Evolutionary conservation across 2,797 vertebrate genomes (phyloP), one percentile per base, ranked within the genome.

Genomic region (Gobionotothen gibberifrons): DNA sequence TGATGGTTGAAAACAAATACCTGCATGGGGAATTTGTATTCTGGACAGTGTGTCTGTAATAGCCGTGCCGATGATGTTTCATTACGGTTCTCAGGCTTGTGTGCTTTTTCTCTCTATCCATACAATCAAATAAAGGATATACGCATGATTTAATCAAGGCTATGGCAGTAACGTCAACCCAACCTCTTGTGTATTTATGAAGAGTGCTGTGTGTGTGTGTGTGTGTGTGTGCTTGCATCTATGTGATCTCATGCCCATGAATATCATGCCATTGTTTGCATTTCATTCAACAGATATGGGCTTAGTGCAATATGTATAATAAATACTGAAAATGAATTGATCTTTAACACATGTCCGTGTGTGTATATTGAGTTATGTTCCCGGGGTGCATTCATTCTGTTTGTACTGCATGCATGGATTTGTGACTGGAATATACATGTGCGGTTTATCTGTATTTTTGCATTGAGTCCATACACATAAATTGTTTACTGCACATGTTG

Each of bases 251-350:
- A 90, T 89, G 83, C 72, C 81, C 81, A 62, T 88, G 89, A 88
- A 91, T 89, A 87, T 67, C 62, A 39, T 67, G 78, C 81, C 83
- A 75, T 83, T 93, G 90, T 92, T 93, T 93, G 87, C 86, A 86
- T 90, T 93, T 87, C 89, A 89, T 88, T 89, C 82, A 85, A 78
- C 84, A 88, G 85, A 89, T 87, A 89, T 73, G 73, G 84, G 78
- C 88, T 86, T 84, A 89, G 86, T 76, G 79, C 84, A 82, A 88
- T 90, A 84, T 83, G 77, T 91, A 89, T 90, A 87, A 91, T 91
- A 91, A 93, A 92, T 90, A 91, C 61, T 76, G 86, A 87, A 90
- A 89, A 90, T 91, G 81, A 91, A 91, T 91, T 91, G 90, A 93
- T 93, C 89, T 87, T 85, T 83, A 87, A 81, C 87, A 85, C 89